Conservation (phyloP, 2,888 invertebrate species). For the Mimumesa dahlbomi region DNA sequence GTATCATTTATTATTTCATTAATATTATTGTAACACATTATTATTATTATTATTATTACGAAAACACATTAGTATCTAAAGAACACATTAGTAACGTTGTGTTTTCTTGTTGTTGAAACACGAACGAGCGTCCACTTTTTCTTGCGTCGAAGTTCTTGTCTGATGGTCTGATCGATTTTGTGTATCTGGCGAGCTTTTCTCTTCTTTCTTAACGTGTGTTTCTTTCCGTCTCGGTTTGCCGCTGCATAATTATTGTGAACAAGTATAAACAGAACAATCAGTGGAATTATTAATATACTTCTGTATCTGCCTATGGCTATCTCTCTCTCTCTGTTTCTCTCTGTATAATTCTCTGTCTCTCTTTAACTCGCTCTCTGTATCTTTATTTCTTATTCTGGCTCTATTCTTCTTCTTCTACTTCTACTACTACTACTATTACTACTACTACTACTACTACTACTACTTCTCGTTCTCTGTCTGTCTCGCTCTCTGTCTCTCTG, state of each 20-base stretch:
- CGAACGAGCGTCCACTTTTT: slow-evolving; percentile 27
- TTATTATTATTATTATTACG: slow-evolving; percentile 25
- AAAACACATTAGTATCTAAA: slow-evolving; percentile 20
- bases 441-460: neutral
- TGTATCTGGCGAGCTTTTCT: slow-evolving; percentile 49
- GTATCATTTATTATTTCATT: slow-evolving; percentile 20
- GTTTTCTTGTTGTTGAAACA: slow-evolving; percentile 17
- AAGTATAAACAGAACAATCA: slow-evolving; percentile 25
- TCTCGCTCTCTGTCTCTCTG: slow-evolving; percentile 4
- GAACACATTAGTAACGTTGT: slow-evolving; percentile 23
- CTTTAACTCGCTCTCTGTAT: slow-evolving; percentile 19
- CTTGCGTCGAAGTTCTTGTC: slow-evolving; percentile 41
- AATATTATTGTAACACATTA: slow-evolving; percentile 27
- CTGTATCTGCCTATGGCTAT: slow-evolving; percentile 16
- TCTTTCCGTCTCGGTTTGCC: slow-evolving; percentile 42
- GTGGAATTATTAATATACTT: slow-evolving; percentile 39
- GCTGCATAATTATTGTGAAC: slow-evolving; percentile 54
- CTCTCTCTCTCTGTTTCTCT: slow-evolving; percentile 10
- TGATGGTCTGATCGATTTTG: slow-evolving; percentile 52
- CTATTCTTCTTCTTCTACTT: slow-evolving; percentile 1
- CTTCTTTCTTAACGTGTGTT: slow-evolving; percentile 43
- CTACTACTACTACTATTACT: neutral
- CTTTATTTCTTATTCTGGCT: slow-evolving; percentile 6
- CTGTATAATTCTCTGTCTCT: slow-evolving; percentile 12
- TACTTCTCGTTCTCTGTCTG: neutral